phyloP scores from a whole-genome alignment of 2,797 vertebrate species.

The Pempheris klunzingeri region DNA sequence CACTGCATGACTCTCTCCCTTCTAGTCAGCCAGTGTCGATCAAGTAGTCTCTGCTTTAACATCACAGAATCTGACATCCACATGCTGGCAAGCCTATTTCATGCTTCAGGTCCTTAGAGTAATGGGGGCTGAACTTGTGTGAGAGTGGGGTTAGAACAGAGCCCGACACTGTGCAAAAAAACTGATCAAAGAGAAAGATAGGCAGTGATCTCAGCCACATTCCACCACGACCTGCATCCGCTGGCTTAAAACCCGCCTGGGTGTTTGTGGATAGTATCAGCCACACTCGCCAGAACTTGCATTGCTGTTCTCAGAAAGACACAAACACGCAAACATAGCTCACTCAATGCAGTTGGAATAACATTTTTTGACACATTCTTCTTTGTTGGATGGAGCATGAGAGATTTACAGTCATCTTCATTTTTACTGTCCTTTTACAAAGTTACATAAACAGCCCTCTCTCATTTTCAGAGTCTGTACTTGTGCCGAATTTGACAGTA shows the following conservation, averaged over 20 bases:
- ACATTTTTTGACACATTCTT: background rate
- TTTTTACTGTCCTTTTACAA: conserved; percentile 16
- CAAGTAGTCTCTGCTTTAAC: conserved; percentile 58
- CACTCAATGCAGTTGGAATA: background rate
- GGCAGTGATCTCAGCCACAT: conserved; percentile 58
- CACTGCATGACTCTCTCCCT: conserved; percentile 38
- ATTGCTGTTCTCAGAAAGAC: background rate
- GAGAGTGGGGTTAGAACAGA: conserved; percentile 54
- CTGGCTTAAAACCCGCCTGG: conserved; percentile 31
- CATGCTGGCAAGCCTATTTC: conserved; percentile 79
- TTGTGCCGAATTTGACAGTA: conserved; percentile 32
- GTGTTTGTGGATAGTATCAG: conserved; percentile 54
- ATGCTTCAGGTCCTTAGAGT: conserved; percentile 78
- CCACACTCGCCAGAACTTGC: conserved; percentile 18
- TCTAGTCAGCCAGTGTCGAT: conserved; percentile 58
- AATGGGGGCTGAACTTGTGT: conserved; percentile 69
- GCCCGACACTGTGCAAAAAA: conserved; percentile 47
- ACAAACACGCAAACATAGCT: conserved; percentile 15
- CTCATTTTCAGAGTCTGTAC: conserved; percentile 39
- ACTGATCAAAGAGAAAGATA: conserved; percentile 68
- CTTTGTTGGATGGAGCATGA: background rate
- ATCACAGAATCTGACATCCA: conserved; percentile 71
- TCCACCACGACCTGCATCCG: conserved; percentile 56
- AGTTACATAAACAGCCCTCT: conserved; percentile 48
- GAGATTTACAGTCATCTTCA: conserved; percentile 26